These are phyloP conservation scores for Pseudopodoces humilis DNA, from an alignment of 2,113 vertebrate species.

Conservation along the genomic window DNA sequence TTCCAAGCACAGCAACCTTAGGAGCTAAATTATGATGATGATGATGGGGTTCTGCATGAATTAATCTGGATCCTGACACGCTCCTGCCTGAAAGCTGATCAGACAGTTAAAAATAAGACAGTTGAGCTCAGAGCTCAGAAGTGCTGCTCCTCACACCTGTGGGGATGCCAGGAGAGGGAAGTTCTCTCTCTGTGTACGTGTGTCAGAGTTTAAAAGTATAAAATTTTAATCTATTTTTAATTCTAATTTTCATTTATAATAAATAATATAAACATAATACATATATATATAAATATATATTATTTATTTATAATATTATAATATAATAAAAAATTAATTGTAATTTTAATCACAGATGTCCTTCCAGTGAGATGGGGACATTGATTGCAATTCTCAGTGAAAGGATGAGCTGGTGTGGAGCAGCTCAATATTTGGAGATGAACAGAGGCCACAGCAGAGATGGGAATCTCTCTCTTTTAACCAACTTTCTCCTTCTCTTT, in stretches of 20 bases:
- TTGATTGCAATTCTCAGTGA: not conserved
- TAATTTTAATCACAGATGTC: not conserved
- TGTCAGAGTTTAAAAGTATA: not conserved
- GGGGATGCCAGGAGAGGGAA: not conserved
- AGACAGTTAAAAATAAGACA: constrained; percentile 6
- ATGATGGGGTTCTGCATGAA: not conserved
- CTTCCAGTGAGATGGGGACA: not conserved
- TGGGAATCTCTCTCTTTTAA: not conserved
- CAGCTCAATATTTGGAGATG: not conserved
- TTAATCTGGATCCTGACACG: not conserved
- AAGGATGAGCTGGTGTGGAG: not conserved
- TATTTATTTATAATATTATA: too few species aligned
- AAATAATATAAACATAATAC: too few species aligned
- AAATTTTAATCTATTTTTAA: not conserved
- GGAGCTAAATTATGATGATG: not conserved
- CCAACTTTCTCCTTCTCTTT: not conserved
- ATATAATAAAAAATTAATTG: too few species aligned
- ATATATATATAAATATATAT: too few species aligned
- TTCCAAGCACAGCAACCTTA: constrained; percentile 50
- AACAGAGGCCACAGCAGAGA: not conserved
- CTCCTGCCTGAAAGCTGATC: constrained; percentile 40
- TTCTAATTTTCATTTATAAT: too few species aligned
- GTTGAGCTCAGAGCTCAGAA: not conserved
- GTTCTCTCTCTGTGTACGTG: not conserved
- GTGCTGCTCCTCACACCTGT: not conserved